These are phyloP conservation scores for Zapus hudsonius DNA, from an alignment of 2,113 vertebrate species.

Conservation along the genomic window DNA sequence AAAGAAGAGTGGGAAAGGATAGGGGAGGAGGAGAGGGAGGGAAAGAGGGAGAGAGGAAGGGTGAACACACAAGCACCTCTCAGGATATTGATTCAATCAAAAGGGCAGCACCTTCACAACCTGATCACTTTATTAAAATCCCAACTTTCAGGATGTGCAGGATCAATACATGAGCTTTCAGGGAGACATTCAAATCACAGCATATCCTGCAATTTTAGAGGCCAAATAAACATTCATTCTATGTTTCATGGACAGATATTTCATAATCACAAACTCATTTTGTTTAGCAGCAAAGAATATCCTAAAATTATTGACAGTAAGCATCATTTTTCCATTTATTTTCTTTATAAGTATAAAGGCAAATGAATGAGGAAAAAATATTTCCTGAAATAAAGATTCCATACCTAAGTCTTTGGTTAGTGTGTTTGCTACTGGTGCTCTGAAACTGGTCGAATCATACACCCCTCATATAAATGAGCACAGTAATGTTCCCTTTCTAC, in stretches of 20 bases:
- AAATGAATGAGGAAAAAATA: background rate
- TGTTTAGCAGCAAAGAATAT: background rate
- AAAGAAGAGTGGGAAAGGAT: background rate
- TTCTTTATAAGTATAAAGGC: background rate
- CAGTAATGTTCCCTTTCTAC: conserved; percentile 2
- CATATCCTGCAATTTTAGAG: background rate
- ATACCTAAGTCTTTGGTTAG: background rate
- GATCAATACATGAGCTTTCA: no score
- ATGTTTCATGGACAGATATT: background rate
- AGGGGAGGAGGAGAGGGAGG: no score
- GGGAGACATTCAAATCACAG: background rate
- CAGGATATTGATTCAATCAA: background rate
- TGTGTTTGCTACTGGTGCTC: background rate
- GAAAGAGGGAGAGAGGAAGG: background rate
- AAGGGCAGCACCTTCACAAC: background rate
- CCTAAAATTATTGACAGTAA: background rate
- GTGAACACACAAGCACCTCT: background rate
- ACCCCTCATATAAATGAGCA: background rate
- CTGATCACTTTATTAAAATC: background rate
- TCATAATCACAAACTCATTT: background rate
- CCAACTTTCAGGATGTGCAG: background rate
- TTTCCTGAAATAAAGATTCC: conserved; percentile 42
- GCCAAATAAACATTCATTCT: background rate
- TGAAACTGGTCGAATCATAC: background rate
- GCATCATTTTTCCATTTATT: background rate